Evolutionary conservation across 2,888 invertebrate genomes (phyloP), one percentile per base, ranked within the genome.

Genomic region (Xestia ashworthii): DNA sequence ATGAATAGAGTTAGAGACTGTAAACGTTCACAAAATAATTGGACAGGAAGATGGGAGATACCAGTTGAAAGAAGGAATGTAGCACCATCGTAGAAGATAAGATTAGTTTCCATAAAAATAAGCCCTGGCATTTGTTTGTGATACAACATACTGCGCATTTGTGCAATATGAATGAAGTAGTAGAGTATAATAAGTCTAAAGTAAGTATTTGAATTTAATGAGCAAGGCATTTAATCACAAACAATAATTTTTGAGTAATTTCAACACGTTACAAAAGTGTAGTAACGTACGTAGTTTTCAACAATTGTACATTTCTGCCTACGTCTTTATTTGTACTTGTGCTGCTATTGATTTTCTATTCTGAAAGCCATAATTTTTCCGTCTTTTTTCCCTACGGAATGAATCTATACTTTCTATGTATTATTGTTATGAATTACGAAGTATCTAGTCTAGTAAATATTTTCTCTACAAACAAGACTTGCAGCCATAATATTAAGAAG

Each of bases 1-100:
- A 95, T 96, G 0, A 94, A 96, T 66, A 97, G 97, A 90, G 93
- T 98, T 71, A 96, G 97, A 75, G 97, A 97, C 90, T 98, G 98
- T 74, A 95, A 95, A 81, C 93, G 93, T 70, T 92, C 95, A 32
- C 89, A 89, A 44, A 95, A 94, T 60, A 90, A 93, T 70, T 97
- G 97, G 97, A 91, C 84, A 60, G 95, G 93, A 72, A 94, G 97
- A 92, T 97, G 97, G 96, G 97, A 97, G 88, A 95, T 97, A 89
- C 97, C 97, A 53, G 88, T 97, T 12, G 97, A 97, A 90, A 96
- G 91, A 83, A 91, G 91, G 80, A 97, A 97, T 88, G 92, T 97
- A 65, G 97, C 97, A 12, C 91, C 91, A 74, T 72, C 67, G 14
- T 88, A 78, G 44, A 71, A 68, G 19, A 62, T 5, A 41, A 71